phyloP scores from a whole-genome alignment of 2,113 vertebrate species.

The Mobula hypostoma region DNA sequence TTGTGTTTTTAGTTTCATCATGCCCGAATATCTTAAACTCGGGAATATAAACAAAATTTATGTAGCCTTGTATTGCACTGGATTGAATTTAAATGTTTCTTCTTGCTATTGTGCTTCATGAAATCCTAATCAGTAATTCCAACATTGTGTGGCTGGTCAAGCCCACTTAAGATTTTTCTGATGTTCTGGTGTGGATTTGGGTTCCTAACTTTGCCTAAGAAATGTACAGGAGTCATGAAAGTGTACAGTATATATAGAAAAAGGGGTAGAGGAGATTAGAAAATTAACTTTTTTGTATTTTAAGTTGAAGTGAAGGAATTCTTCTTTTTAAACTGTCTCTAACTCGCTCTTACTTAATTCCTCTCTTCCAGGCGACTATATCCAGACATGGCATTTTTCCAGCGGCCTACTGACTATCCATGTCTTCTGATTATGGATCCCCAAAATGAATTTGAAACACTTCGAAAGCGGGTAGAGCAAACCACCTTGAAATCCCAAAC shows the following conservation, averaged over 20 bases:
- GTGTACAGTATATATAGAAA: too few relatives aligned
- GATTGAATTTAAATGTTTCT: not conserved
- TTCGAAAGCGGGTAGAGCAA: slow-evolving; percentile 83
- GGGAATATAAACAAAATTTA: not conserved
- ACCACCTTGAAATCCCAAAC: slow-evolving; percentile 91
- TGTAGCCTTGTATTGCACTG: not conserved
- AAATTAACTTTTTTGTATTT: not conserved
- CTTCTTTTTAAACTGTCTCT: not conserved
- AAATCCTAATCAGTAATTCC: not conserved
- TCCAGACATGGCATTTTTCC: slow-evolving; percentile 95
- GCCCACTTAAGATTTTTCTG: not conserved
- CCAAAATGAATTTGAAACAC: slow-evolving; percentile 90
- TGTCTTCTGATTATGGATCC: slow-evolving; percentile 88
- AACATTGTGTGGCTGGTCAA: not conserved
- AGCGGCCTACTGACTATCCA: slow-evolving; percentile 85
- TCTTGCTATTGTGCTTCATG: not conserved
- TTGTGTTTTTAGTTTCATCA: too few relatives aligned
- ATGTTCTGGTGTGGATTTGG: not conserved
- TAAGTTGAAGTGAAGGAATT: too few relatives aligned
- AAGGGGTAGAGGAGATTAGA: not conserved
- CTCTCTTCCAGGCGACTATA: slow-evolving; percentile 72
- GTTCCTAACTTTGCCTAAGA: not conserved
- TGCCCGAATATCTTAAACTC: not conserved
- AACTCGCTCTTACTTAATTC: not conserved
- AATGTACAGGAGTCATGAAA: not conserved